phyloP scores from a whole-genome alignment of 2,797 vertebrate genomes.

The Arnoldichthys spilopterus region DNA sequence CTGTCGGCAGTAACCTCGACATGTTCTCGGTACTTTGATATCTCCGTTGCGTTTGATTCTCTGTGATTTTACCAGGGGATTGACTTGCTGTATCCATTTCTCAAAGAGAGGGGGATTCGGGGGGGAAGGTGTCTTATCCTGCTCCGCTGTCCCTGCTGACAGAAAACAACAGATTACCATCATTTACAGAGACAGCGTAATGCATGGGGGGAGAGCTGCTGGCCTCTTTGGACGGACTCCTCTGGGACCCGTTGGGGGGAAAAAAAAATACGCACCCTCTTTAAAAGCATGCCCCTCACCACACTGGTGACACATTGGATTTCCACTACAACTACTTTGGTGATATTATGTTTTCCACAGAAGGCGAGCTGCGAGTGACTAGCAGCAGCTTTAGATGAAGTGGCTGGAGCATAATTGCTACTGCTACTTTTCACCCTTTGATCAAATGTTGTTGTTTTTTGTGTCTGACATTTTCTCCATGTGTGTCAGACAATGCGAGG shows the following conservation, averaged over 20 bases:
- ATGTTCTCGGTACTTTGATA: conserved; percentile 59
- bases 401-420: conserved; percentile 60
- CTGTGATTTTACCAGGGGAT: conserved; percentile 56
- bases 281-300: conserved; percentile 59
- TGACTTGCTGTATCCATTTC: conserved; percentile 58
- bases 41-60: conserved; percentile 61
- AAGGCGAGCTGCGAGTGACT: conserved; percentile 42
- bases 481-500: conserved; percentile 47
- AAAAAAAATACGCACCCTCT: conserved; percentile 49
- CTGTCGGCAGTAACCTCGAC: conserved; percentile 53
- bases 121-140: conserved; percentile 58
- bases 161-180: conserved; percentile 72
- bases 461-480: conserved; percentile 51
- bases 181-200: conserved; percentile 71
- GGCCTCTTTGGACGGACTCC: conserved; percentile 56
- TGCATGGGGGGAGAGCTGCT: conserved; percentile 56
- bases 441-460: conserved; percentile 61
- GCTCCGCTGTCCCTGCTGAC: conserved; percentile 63
- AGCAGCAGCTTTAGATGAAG: conserved; percentile 62
- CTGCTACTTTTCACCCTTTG: conserved; percentile 66
- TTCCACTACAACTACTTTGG: conserved; percentile 51
- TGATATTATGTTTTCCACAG: conserved; percentile 48
- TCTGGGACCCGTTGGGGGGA: conserved; percentile 44
- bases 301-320: conserved; percentile 58
- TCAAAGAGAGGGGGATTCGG: conserved; percentile 48